These are phyloP conservation scores for Heliconius melpomene DNA, from an alignment of 1,140 invertebrate genomes.

Conservation along the genomic window DNA sequence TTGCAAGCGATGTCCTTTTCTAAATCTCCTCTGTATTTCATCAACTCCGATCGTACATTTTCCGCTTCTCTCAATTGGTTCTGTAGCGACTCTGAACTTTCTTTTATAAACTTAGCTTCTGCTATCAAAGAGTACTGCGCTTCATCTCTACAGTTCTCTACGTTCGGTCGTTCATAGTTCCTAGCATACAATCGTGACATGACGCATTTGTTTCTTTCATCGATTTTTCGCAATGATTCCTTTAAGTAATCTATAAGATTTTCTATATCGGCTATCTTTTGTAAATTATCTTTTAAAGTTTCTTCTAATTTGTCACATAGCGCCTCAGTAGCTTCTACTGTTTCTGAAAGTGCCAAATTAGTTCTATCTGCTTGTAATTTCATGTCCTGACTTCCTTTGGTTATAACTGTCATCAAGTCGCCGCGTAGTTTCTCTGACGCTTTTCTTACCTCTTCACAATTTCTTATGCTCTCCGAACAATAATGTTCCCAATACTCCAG, in stretches of 20 bases:
- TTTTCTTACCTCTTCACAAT: slow-evolving; percentile 83
- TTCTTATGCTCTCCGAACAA: slow-evolving; percentile 84
- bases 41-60: slow-evolving; percentile 81
- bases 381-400: slow-evolving; percentile 85
- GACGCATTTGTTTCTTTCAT: slow-evolving; percentile 86
- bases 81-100: slow-evolving; percentile 56
- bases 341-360: slow-evolving; percentile 84
- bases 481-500: slow-evolving; percentile 87
- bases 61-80: slow-evolving; percentile 84
- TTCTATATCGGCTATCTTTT: slow-evolving; percentile 86
- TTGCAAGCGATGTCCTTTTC: slow-evolving; percentile 89
- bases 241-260: slow-evolving; percentile 84
- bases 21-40: slow-evolving; percentile 82
- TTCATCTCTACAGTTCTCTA: slow-evolving; percentile 87
- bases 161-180: slow-evolving; percentile 82
- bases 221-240: slow-evolving; percentile 82
- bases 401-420: slow-evolving; percentile 83
- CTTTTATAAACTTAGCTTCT: slow-evolving; percentile 66
- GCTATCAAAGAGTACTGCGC: slow-evolving; percentile 83
- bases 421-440: slow-evolving; percentile 83
- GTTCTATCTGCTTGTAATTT: slow-evolving; percentile 87
- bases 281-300: slow-evolving; percentile 82
- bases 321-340: slow-evolving; percentile 85
- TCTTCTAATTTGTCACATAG: slow-evolving; percentile 84
- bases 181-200: slow-evolving; percentile 88